Percentiles rank a stretch among this genome's conserved stretches.
Conservation (phyloP, 2,113 vertebrate genomes). For the Corythoichthys haematopterus region DNA sequence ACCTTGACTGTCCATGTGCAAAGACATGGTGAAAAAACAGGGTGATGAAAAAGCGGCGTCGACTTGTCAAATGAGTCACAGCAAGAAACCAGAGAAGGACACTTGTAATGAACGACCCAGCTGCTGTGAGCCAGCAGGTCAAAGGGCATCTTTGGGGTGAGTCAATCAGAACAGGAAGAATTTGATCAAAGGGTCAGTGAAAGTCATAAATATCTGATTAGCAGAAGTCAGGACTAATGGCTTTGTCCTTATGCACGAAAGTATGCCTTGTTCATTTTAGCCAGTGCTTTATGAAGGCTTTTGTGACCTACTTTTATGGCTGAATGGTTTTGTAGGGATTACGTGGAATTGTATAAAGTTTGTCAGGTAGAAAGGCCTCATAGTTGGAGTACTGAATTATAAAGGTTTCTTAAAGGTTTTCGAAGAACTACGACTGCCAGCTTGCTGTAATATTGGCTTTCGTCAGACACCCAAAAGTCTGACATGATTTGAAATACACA, state of each 20-base stretch:
- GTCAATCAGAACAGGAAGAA: slow-evolving; percentile 43
- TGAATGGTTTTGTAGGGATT: slow-evolving; percentile 22
- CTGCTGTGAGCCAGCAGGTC: slow-evolving; percentile 43
- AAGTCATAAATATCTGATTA: slow-evolving; percentile 51
- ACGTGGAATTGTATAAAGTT: slow-evolving; percentile 7
- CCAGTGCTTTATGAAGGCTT: neutral
- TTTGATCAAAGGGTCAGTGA: slow-evolving; percentile 30
- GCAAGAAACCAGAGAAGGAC: slow-evolving; percentile 32
- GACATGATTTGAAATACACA: slow-evolving; percentile 23
- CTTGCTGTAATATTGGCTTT: slow-evolving; percentile 9
- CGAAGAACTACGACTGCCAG: neutral
- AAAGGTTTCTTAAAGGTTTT: neutral
- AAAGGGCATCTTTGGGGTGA: slow-evolving; percentile 37
- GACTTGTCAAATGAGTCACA: slow-evolving; percentile 23
- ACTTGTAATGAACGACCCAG: slow-evolving; percentile 38
- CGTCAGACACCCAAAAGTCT: slow-evolving; percentile 7
- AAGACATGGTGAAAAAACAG: neutral
- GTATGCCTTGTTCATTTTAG: slow-evolving; percentile 3
- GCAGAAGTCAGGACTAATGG: slow-evolving; percentile 6
- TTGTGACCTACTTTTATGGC: neutral
- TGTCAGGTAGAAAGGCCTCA: neutral
- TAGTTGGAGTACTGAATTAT: slow-evolving; percentile 11
- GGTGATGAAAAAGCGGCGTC: slow-evolving; percentile 16
- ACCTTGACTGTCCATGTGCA: neutral
- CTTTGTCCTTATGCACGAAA: slow-evolving; percentile 9